phyloP scores from a whole-genome alignment of 2,888 invertebrate genomes.

The Papilio elwesi region DNA sequence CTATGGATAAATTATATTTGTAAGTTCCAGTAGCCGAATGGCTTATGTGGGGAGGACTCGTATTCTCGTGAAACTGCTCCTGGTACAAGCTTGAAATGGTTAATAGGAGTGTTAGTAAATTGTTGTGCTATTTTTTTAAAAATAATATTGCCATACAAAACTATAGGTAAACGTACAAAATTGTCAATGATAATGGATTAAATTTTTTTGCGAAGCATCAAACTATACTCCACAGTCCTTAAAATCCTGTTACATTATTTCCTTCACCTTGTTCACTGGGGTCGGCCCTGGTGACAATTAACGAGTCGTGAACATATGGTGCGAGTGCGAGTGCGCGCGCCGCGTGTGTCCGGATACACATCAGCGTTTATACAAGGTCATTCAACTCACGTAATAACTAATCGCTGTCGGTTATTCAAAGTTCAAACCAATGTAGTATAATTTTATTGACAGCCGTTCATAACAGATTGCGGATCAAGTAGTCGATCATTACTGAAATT shows the following conservation, averaged over 20 bases:
- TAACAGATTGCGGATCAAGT: neutral
- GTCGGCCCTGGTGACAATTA: constrained; percentile 21
- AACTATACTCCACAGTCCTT: neutral
- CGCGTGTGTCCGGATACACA: constrained; percentile 40
- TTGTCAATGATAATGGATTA: too few relatives aligned
- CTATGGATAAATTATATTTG: too few relatives aligned
- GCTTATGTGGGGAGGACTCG: too few relatives aligned
- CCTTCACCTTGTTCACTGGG: constrained; percentile 19
- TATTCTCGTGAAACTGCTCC: too few relatives aligned
- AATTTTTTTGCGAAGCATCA: too few relatives aligned
- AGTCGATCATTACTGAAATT: too few relatives aligned
- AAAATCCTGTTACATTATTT: constrained; percentile 10
- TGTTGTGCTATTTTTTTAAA: too few relatives aligned
- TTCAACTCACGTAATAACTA: constrained; percentile 50
- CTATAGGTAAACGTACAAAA: too few relatives aligned
- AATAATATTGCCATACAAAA: too few relatives aligned
- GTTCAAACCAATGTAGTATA: constrained; percentile 27
- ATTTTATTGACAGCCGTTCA: constrained; percentile 27
- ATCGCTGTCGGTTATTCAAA: constrained; percentile 28
- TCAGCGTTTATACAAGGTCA: constrained; percentile 47
- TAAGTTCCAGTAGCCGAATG: too few relatives aligned
- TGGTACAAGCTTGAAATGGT: too few relatives aligned
- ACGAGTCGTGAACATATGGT: constrained; percentile 28
- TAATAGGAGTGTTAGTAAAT: too few relatives aligned
- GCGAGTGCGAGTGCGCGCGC: neutral